Percentiles rank a stretch among this genome's conserved stretches.
These are phyloP conservation scores for Paradoxurus hermaphroditus DNA, from an alignment of 2,113 vertebrate species.

Conservation along the genomic window DNA sequence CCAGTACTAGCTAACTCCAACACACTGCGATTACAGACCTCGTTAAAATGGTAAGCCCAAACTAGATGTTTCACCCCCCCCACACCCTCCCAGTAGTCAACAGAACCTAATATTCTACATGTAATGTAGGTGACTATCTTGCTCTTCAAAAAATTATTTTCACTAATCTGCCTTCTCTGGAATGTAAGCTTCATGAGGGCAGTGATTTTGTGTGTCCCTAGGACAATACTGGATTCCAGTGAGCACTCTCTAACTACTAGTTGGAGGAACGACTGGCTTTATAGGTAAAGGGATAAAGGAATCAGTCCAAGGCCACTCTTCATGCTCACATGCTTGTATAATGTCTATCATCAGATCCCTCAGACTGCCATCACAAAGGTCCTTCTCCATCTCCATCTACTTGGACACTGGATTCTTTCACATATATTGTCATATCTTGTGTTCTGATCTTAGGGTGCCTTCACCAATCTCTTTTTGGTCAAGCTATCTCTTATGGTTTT, in stretches of 20 bases:
- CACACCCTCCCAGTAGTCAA: not conserved
- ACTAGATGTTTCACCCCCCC: not conserved
- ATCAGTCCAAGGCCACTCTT: not conserved
- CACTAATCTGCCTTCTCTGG: not conserved
- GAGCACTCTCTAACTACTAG: not conserved
- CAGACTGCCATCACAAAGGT: not conserved
- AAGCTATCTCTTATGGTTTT: not conserved
- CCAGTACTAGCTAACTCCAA: not conserved
- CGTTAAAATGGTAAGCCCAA: not conserved
- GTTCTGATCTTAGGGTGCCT: not conserved
- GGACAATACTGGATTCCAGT: not conserved
- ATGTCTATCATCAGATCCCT: not conserved
- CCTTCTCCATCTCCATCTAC: not conserved
- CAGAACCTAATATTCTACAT: not conserved
- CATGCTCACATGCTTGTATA: not conserved
- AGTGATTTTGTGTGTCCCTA: not conserved
- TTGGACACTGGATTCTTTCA: not conserved
- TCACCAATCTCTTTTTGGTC: not conserved
- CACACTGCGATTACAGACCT: not conserved
- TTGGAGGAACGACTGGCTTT: not conserved
- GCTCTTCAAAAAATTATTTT: fast-evolving
- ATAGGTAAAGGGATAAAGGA: not conserved
- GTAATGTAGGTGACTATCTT: not conserved
- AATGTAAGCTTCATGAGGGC: not conserved
- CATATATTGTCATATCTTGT: not conserved